Conservation (phyloP, 2,797 vertebrate genomes). For the Pangasius krempfi region DNA sequence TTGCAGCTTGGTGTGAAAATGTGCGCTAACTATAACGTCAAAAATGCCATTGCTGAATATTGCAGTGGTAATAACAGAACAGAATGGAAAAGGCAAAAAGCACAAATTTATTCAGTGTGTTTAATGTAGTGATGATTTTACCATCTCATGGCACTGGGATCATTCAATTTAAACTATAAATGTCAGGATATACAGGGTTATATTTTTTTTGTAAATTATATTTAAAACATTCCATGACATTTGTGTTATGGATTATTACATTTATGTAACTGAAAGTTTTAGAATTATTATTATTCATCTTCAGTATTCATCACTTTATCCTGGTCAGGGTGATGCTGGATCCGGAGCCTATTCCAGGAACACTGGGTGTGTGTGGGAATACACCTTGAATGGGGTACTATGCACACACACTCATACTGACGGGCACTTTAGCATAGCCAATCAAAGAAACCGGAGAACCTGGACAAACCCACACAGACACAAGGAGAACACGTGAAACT, state of each 20-base stretch:
- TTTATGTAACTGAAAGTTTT: neutral
- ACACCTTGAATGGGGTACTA: neutral
- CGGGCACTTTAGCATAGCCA: neutral
- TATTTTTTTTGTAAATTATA: constrained; percentile 15
- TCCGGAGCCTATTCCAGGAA: neutral
- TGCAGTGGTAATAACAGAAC: neutral
- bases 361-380: neutral
- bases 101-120: constrained; percentile 5
- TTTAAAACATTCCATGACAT: neutral
- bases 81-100: neutral
- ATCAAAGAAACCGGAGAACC: neutral
- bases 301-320: neutral
- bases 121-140: neutral
- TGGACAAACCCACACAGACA: neutral
- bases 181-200: neutral
- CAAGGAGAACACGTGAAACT: constrained; percentile 9
- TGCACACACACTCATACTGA: neutral
- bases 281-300: neutral
- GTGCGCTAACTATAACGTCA: neutral
- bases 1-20: neutral
- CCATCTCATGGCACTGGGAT: neutral
- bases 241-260: neutral
- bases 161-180: neutral
- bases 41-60: neutral
- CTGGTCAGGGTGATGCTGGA: no score